Evolutionary conservation across 1,140 invertebrate genomes (phyloP).

Genomic region (Oreohelix idahoensis): DNA sequence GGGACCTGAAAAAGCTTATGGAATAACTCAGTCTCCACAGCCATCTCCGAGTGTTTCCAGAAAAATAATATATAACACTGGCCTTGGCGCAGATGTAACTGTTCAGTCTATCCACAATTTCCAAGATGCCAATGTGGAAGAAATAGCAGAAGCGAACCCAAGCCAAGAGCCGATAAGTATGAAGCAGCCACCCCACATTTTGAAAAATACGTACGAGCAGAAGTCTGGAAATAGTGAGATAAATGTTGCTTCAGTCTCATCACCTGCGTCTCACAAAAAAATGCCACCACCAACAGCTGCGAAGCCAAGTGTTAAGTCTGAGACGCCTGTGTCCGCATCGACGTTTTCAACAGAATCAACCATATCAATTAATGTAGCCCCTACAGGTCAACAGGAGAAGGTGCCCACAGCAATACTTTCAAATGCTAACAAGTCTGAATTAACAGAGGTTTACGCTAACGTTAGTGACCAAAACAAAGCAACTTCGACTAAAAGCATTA

Average conservation of each 20-base stretch:
- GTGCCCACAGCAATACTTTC: neutral
- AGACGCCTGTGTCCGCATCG: slow-evolving; percentile 7
- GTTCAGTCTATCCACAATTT: neutral
- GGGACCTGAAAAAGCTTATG: neutral
- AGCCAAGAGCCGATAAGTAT: neutral
- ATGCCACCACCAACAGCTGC: slow-evolving; percentile 25
- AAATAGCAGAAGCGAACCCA: neutral
- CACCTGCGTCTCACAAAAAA: slow-evolving; percentile 21
- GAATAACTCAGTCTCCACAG: slow-evolving; percentile 2
- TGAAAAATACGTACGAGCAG: neutral
- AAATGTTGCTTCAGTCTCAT: neutral
- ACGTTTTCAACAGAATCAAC: neutral
- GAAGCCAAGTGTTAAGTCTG: slow-evolving; percentile 23
- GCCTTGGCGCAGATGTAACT: neutral
- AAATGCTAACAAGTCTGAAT: neutral
- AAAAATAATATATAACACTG: slow-evolving; percentile 36
- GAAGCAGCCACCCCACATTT: too few relatives aligned
- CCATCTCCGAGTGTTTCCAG: slow-evolving; percentile 23
- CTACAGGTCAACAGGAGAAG: neutral
- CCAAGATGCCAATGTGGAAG: neutral
- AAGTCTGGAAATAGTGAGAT: slow-evolving; percentile 17
- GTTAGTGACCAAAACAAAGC: neutral
- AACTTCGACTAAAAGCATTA: neutral
- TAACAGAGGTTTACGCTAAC: neutral
- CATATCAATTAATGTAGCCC: neutral